A percentile compares a stretch with the other conserved stretches of the same genome.
phyloP scores from a whole-genome alignment of 2,888 invertebrate species.

The Thera britannica region DNA sequence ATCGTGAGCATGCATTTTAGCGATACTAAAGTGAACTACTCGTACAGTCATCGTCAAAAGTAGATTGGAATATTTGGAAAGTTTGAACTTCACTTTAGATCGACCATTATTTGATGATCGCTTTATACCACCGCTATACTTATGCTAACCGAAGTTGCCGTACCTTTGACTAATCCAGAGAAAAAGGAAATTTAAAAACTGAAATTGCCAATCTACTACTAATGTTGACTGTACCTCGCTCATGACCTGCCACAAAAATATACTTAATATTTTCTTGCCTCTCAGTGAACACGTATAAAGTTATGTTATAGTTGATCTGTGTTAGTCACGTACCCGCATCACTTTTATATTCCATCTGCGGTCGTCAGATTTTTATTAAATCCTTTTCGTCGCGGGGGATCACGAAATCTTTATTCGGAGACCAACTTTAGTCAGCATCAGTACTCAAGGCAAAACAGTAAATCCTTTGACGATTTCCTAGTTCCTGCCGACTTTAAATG shows the following conservation, averaged over 20 bases:
- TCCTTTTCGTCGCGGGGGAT: constrained; percentile 26
- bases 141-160: no score
- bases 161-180: no score
- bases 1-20: neutral
- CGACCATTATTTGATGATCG: no score
- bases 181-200: no score
- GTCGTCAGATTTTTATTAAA: constrained; percentile 36
- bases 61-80: no score
- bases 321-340: constrained; percentile 27
- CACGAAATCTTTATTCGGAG: constrained; percentile 21
- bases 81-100: no score
- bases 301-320: neutral
- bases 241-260: constrained; percentile 6
- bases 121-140: no score
- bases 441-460: constrained; percentile 5
- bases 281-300: constrained; percentile 3
- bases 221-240: neutral
- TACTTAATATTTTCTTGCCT: constrained; percentile 5
- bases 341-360: constrained; percentile 36
- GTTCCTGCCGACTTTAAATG: neutral
- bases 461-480: neutral
- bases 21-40: neutral
- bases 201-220: no score
- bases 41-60: no score
- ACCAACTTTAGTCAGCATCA: constrained; percentile 1